Conservation (phyloP, 1,140 invertebrate genomes). For the Zelostemma sp. region DNA sequence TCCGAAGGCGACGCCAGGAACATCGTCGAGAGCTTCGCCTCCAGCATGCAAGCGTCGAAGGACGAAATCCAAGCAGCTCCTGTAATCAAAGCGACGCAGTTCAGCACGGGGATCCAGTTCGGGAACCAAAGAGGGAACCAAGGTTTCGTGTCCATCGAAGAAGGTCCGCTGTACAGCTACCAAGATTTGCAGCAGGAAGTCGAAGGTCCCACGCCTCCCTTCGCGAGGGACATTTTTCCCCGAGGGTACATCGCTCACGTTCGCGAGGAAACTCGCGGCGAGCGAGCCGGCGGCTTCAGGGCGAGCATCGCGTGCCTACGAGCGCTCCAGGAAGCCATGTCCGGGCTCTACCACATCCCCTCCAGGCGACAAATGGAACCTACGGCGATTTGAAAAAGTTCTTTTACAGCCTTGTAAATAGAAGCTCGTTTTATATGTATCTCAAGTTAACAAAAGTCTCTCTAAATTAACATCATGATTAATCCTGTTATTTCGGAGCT, state of each 20-base stretch:
- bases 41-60: slow-evolving; percentile 75
- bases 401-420: too few species aligned
- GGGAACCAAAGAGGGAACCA: slow-evolving; percentile 69
- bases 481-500: too few species aligned
- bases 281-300: slow-evolving; percentile 90
- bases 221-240: slow-evolving; percentile 73
- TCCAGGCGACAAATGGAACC: slow-evolving; percentile 30
- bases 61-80: slow-evolving; percentile 74
- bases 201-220: slow-evolving; percentile 83
- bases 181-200: slow-evolving; percentile 72
- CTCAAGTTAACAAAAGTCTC: too few species aligned
- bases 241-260: slow-evolving; percentile 85
- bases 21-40: slow-evolving; percentile 88
- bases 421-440: too few species aligned
- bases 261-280: slow-evolving; percentile 76
- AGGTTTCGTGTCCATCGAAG: slow-evolving; percentile 76
- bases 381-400: slow-evolving; percentile 31
- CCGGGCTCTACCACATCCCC: slow-evolving; percentile 77
- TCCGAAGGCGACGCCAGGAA: slow-evolving; percentile 89
- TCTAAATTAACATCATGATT: too few species aligned
- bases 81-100: slow-evolving; percentile 74
- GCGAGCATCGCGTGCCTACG: slow-evolving; percentile 86
- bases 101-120: slow-evolving; percentile 87
- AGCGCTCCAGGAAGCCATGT: slow-evolving; percentile 91
- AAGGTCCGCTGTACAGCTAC: slow-evolving; percentile 82